Conservation (phyloP, 1,140 invertebrate species). For the Leptinotarsa defecta region DNA sequence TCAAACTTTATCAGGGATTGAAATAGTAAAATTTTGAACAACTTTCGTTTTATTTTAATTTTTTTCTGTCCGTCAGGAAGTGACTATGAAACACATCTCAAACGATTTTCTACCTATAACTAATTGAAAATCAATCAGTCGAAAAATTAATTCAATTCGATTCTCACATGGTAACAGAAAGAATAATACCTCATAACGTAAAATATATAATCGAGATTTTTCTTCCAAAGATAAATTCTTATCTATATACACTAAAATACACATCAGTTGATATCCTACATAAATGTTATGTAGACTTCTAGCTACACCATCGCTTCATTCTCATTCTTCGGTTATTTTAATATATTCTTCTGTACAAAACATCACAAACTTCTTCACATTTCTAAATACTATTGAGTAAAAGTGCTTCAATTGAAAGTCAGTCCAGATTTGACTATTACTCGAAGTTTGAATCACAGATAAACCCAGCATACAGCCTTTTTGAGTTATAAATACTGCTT, state of each 20-base stretch:
- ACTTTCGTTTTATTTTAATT: too few relatives aligned
- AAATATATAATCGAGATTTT: background rate
- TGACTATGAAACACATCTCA: too few relatives aligned
- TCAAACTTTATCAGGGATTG: too few relatives aligned
- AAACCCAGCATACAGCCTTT: background rate
- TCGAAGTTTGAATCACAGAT: background rate
- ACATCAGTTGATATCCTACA: background rate
- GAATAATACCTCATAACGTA: background rate
- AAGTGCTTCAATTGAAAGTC: background rate
- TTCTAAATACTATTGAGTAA: background rate
- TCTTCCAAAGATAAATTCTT: background rate
- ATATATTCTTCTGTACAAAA: background rate
- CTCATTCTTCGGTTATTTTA: background rate
- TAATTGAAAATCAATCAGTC: too few relatives aligned
- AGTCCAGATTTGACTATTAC: background rate
- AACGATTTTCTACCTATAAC: too few relatives aligned
- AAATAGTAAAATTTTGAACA: too few relatives aligned
- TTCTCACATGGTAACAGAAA: too few relatives aligned
- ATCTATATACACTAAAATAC: conserved; percentile 1
- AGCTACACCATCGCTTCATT: background rate
- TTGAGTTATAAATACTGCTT: background rate
- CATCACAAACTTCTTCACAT: background rate
- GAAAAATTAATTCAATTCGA: too few relatives aligned
- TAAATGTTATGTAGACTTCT: conserved; percentile 5
- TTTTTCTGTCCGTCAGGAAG: too few relatives aligned